phyloP scores from a whole-genome alignment of 2,797 vertebrate species.

The Anguilla obscura region DNA sequence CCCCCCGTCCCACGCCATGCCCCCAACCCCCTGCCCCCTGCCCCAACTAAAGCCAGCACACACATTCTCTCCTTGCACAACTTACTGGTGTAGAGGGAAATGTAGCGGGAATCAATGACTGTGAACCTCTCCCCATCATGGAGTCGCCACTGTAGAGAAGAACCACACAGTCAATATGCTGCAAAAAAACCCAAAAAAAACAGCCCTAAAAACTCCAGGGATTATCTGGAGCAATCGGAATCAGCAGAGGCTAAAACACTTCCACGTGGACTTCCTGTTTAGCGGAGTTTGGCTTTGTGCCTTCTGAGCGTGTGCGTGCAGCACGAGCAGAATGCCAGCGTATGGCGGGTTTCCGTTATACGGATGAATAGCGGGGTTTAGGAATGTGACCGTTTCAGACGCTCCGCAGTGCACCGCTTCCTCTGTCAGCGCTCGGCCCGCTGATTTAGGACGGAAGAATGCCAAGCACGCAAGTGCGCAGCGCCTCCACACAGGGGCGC shows the following conservation, averaged over 20 bases:
- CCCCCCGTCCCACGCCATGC: too few species aligned
- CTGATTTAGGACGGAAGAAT: background rate
- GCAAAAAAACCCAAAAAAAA: background rate
- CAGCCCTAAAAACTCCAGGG: background rate
- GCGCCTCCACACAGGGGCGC: background rate
- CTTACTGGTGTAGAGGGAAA: conserved; percentile 93
- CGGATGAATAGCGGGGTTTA: background rate
- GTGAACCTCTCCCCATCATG: conserved; percentile 70
- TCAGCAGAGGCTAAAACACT: background rate
- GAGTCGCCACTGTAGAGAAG: conserved; percentile 81
- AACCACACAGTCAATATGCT: background rate
- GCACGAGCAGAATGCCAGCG: too few species aligned
- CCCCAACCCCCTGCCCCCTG: too few species aligned
- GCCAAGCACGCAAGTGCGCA: background rate
- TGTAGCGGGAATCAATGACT: conserved; percentile 78
- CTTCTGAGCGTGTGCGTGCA: background rate
- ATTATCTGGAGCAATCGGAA: background rate
- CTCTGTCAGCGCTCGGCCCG: background rate
- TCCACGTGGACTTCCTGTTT: background rate
- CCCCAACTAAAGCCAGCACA: background rate
- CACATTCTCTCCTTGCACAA: background rate
- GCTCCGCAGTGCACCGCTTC: background rate
- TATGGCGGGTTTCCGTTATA: background rate
- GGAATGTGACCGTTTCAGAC: background rate
- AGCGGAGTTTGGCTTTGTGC: background rate